Evolutionary conservation across 2,113 vertebrate genomes (phyloP).

Genomic region (Pluvianellus socialis): DNA sequence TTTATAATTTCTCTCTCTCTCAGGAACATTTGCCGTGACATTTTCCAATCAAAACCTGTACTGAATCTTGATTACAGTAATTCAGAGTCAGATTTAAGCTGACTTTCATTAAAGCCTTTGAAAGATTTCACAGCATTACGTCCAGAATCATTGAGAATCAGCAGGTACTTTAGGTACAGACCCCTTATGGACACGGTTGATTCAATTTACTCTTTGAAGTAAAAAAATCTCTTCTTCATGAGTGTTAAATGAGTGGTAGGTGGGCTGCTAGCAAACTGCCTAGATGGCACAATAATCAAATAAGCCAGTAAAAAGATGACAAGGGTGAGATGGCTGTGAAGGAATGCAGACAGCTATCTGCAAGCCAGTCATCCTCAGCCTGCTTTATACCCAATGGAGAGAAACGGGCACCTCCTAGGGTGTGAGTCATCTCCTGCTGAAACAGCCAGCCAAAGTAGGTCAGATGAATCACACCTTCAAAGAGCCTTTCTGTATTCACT

Average conservation of each 20-base stretch:
- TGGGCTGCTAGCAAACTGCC: slow-evolving; percentile 22
- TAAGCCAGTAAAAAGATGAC: not conserved
- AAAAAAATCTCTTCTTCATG: not conserved
- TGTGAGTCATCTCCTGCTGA: not conserved
- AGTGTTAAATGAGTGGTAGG: not conserved
- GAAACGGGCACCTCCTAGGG: not conserved
- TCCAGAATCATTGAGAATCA: not conserved
- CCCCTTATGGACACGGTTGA: not conserved
- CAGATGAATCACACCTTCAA: slow-evolving; percentile 18
- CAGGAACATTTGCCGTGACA: not conserved
- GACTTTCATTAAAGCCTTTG: not conserved
- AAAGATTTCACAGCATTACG: not conserved
- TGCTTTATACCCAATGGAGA: not conserved
- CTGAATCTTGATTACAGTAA: not conserved
- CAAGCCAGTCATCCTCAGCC: not conserved
- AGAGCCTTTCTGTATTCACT: not conserved
- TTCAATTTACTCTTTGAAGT: not conserved
- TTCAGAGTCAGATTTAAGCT: not conserved
- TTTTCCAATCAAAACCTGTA: not conserved
- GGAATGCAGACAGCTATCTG: not conserved
- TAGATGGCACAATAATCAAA: not conserved
- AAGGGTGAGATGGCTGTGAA: not conserved
- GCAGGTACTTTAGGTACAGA: not conserved
- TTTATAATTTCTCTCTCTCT: not conserved
- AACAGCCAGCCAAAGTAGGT: not conserved